phyloP scores from a whole-genome alignment of 2,113 vertebrate genomes.

The Alligator mississippiensis region DNA sequence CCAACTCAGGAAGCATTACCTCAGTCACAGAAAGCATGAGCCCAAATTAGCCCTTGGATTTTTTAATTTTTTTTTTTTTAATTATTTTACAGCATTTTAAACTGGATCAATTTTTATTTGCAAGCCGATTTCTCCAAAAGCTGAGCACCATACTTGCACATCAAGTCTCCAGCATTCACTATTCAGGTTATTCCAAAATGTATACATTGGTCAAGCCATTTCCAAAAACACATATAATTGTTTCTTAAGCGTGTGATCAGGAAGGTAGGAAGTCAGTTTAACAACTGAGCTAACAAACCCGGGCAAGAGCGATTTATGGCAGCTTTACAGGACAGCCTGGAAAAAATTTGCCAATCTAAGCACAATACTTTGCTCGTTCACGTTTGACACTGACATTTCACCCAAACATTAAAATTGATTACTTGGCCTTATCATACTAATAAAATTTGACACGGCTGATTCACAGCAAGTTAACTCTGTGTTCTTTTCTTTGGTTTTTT shows the following conservation, averaged over 20 bases:
- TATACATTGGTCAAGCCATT: rapidly evolving
- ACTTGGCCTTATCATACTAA: background rate
- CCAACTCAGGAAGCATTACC: background rate
- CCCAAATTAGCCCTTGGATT: rapidly evolving
- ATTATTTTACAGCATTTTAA: background rate
- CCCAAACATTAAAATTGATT: background rate
- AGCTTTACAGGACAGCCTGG: background rate
- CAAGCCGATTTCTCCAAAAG: background rate
- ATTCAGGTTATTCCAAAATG: rapidly evolving
- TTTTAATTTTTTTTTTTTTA: too few relatives aligned
- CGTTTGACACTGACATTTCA: background rate
- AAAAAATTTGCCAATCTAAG: background rate
- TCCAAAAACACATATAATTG: rapidly evolving
- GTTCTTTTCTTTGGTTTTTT: background rate
- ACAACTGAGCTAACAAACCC: rapidly evolving
- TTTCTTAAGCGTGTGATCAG: rapidly evolving
- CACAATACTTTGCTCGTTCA: background rate
- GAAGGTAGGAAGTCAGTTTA: background rate
- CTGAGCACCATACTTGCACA: rapidly evolving
- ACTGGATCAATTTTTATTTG: background rate
- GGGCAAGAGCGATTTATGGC: background rate
- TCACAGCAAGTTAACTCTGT: background rate
- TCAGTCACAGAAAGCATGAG: rapidly evolving
- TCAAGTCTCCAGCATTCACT: rapidly evolving
- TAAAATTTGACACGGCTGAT: background rate